Conservation (phyloP, 2,888 invertebrate species). For the Yponomeuta evonymella region DNA sequence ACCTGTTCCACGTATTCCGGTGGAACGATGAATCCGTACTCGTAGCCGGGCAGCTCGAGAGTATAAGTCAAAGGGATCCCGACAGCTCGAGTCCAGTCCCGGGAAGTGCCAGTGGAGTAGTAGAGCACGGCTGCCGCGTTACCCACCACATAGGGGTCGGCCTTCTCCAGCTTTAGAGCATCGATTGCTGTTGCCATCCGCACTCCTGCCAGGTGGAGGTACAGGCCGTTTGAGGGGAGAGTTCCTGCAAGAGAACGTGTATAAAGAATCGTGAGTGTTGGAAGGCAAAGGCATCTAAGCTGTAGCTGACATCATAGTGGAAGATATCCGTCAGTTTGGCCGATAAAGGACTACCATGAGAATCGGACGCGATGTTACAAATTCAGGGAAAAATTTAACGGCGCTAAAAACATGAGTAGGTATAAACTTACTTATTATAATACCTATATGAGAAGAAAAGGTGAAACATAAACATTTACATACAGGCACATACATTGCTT, state of each 20-base stretch:
- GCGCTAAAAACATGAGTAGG: too few species aligned
- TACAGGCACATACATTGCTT: too few species aligned
- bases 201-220: constrained; percentile 58
- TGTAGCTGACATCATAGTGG: background rate
- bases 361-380: too few species aligned
- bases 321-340: background rate
- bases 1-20: constrained; percentile 71
- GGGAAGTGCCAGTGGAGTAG: constrained; percentile 79
- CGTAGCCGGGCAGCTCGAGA: constrained; percentile 80
- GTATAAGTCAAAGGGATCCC: constrained; percentile 79
- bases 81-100: constrained; percentile 79
- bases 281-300: constrained; percentile 13
- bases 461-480: too few species aligned
- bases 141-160: constrained; percentile 70
- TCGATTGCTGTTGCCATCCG: constrained; percentile 63
- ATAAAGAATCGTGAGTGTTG: background rate
- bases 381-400: too few species aligned
- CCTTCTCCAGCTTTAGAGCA: constrained; percentile 50
- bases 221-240: constrained; percentile 68
- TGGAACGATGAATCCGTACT: constrained; percentile 73
- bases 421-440: too few species aligned
- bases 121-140: constrained; percentile 75
- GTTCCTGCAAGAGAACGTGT: constrained; percentile 37
- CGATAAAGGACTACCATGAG: too few species aligned
- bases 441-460: too few species aligned